Evolutionary conservation across 1,140 invertebrate species (phyloP).

Genomic region (Colletes latitarsis): DNA sequence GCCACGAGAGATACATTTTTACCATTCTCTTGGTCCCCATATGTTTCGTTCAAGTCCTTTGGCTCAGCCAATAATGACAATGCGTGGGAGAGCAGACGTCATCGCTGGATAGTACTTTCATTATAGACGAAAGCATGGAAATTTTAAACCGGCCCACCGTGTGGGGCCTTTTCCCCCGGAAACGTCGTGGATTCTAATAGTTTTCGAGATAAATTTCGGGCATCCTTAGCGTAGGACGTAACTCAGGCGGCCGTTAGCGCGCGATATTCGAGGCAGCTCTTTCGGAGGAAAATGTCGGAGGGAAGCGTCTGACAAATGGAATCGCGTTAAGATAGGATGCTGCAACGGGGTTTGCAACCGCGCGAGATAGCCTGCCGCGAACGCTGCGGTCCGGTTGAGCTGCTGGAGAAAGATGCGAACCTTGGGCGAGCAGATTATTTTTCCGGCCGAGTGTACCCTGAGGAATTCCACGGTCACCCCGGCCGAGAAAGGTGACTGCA

Average conservation of each 20-base stretch:
- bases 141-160: no score
- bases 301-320: background rate
- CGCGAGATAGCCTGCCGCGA: background rate
- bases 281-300: background rate
- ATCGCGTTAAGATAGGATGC: background rate
- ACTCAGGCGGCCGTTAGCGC: background rate
- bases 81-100: no score
- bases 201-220: no score
- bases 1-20: no score
- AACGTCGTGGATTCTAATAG: no score
- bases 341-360: background rate
- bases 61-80: no score
- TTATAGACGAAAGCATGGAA: no score
- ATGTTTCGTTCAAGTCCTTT: no score
- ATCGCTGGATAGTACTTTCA: no score
- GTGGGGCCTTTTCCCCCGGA: no score
- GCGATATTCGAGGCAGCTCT: background rate
- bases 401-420: slow-evolving; percentile 44
- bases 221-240: background rate
- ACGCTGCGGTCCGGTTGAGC: background rate
- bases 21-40: no score
- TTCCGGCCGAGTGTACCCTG: slow-evolving; percentile 69
- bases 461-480: slow-evolving; percentile 71
- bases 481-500: slow-evolving; percentile 72
- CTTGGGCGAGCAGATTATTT: slow-evolving; percentile 65